phyloP scores from a whole-genome alignment of 2,113 vertebrate species.

The Nothoprocta perdicaria region DNA sequence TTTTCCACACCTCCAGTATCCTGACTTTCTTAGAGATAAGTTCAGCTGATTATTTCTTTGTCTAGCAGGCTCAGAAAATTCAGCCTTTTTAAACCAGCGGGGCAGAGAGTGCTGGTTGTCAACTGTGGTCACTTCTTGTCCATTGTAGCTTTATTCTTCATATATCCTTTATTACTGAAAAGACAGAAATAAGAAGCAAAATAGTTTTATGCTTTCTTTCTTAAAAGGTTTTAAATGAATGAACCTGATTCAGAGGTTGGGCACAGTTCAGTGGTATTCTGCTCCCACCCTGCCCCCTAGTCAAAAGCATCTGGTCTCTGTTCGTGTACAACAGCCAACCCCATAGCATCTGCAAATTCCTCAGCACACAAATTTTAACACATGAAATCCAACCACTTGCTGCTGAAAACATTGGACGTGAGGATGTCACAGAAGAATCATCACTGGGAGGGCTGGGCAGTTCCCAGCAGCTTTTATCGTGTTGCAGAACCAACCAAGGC shows the following conservation, averaged over 20 bases:
- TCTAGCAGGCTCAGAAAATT: slow-evolving; percentile 23
- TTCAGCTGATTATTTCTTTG: slow-evolving; percentile 15
- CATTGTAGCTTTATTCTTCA: neutral
- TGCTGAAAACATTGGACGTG: neutral
- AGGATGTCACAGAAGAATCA: neutral
- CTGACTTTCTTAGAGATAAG: neutral
- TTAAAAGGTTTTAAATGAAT: neutral
- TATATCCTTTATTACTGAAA: slow-evolving; percentile 67
- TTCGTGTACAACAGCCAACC: neutral
- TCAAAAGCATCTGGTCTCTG: neutral
- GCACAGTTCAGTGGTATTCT: neutral
- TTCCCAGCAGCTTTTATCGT: neutral
- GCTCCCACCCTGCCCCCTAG: neutral
- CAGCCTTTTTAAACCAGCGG: slow-evolving; percentile 13
- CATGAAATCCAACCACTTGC: neutral
- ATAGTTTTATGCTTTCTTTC: neutral
- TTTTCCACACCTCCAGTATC: slow-evolving; percentile 1
- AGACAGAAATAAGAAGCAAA: slow-evolving; percentile 30
- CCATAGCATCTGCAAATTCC: neutral
- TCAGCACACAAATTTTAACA: neutral
- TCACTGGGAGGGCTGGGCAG: neutral
- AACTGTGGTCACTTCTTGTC: neutral
- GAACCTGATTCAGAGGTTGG: neutral
- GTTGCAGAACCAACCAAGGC: neutral
- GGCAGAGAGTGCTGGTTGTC: slow-evolving; percentile 51